Evolutionary conservation across 35 echinoderm and acorn worm species (phyloP).

Genomic region (Heliocidaris erythrogramma): DNA sequence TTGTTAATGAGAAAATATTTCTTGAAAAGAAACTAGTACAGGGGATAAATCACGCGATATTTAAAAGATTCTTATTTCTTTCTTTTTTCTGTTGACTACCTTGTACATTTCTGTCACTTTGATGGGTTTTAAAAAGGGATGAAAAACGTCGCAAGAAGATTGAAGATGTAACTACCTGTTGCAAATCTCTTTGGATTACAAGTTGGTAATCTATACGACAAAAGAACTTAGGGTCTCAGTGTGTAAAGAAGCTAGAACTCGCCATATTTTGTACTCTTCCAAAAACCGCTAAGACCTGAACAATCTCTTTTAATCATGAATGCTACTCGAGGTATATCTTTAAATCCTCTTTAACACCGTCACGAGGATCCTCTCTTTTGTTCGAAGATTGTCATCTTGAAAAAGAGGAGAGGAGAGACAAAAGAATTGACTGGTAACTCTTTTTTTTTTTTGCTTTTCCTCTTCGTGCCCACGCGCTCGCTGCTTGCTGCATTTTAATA

Average conservation of each 20-base stretch:
- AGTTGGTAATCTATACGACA: not conserved
- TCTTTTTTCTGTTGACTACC: not conserved
- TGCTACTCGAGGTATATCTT: constrained; percentile 1
- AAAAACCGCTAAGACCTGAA: constrained; percentile 13
- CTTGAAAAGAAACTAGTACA: not conserved
- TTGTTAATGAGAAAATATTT: constrained; percentile 38
- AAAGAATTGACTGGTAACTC: not conserved
- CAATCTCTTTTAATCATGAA: constrained; percentile 40
- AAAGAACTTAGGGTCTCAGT: constrained; percentile 14
- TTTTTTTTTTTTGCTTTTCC: not conserved
- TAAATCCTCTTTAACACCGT: constrained; percentile 5
- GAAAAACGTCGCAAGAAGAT: constrained; percentile 11
- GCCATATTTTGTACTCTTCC: not conserved
- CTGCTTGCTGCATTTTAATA: not conserved
- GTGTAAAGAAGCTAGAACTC: not conserved
- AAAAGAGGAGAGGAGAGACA: not conserved
- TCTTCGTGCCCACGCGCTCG: not conserved
- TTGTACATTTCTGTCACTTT: constrained; percentile 2
- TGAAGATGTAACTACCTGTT: constrained; percentile 14
- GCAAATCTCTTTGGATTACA: constrained; percentile 8
- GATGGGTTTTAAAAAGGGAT: not conserved
- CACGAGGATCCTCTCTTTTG: not conserved
- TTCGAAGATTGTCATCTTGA: not conserved
- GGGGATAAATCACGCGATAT: not conserved
- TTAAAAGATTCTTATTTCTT: not conserved